Evolutionary conservation across 2,888 invertebrate genomes (phyloP).

Genomic region (Eupithecia inturbata): DNA sequence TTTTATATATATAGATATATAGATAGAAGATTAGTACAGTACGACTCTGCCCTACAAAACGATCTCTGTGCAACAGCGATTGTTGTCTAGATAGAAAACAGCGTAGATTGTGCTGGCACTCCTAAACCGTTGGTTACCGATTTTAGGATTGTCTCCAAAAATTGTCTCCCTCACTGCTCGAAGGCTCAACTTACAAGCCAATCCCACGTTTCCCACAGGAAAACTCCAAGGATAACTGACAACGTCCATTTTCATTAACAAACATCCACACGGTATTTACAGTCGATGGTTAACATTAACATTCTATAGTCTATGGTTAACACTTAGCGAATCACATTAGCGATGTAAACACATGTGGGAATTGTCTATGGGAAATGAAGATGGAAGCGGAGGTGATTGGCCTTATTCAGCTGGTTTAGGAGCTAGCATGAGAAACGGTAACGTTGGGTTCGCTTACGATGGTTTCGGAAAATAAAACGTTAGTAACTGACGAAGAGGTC

Average conservation of each 20-base stretch:
- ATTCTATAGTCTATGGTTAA: constrained; percentile 31
- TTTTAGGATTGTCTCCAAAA: no score
- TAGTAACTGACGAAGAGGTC: neutral
- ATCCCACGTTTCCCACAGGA: constrained; percentile 25
- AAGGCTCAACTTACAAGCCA: neutral
- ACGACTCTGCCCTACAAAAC: no score
- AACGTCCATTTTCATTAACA: constrained; percentile 24
- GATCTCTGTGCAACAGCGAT: no score
- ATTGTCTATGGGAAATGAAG: constrained; percentile 54
- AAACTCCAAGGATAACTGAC: constrained; percentile 22
- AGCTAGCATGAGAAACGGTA: neutral
- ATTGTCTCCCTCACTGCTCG: neutral
- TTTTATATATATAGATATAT: no score
- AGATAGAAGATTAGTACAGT: no score
- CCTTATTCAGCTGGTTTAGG: constrained; percentile 19
- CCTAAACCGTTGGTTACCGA: no score
- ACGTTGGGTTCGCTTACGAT: neutral
- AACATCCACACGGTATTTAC: constrained; percentile 30
- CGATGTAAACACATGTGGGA: constrained; percentile 63
- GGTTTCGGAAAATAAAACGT: neutral
- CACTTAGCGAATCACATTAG: constrained; percentile 63
- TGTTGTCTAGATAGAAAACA: no score
- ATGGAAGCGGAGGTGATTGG: constrained; percentile 36
- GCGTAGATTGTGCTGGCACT: no score
- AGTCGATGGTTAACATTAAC: constrained; percentile 34